Conservation (phyloP, 2,888 invertebrate genomes). For the Cantharis flavilabris region DNA sequence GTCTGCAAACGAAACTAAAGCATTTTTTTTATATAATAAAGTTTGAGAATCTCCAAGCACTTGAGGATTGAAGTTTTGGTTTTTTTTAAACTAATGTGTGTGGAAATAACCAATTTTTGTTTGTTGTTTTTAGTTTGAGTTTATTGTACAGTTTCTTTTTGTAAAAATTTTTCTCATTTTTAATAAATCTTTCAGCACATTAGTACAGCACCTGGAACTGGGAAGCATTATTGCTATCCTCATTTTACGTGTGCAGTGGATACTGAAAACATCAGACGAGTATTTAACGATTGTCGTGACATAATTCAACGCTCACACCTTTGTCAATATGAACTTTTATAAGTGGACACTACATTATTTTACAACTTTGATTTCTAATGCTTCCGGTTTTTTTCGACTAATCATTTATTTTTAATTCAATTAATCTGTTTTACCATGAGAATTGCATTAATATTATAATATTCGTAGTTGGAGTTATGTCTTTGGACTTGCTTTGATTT, state of each 20-base stretch:
- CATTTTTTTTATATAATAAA: not conserved
- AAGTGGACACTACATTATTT: constrained; percentile 51
- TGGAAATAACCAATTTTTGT: not conserved
- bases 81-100: not conserved
- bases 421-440: not conserved
- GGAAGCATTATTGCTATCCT: constrained; percentile 99
- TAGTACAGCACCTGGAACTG: constrained; percentile 98
- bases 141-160: not conserved
- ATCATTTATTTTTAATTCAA: not conserved
- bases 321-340: constrained; percentile 99
- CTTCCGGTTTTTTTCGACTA: not conserved
- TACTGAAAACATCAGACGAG: constrained; percentile 99
- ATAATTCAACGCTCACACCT: constrained; percentile 99
- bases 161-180: not conserved
- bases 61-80: not conserved
- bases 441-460: not conserved
- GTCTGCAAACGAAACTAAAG: not conserved
- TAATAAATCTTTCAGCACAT: constrained; percentile 78
- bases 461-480: not conserved
- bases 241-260: constrained; percentile 99
- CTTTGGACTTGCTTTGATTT: not conserved
- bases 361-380: not conserved
- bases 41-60: not conserved
- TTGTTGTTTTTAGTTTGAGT: not conserved
- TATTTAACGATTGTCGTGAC: constrained; percentile 99